Base-by-base conservation (phyloP, 2,888 invertebrate genomes). In the Sicus ferrugineus region DNA sequence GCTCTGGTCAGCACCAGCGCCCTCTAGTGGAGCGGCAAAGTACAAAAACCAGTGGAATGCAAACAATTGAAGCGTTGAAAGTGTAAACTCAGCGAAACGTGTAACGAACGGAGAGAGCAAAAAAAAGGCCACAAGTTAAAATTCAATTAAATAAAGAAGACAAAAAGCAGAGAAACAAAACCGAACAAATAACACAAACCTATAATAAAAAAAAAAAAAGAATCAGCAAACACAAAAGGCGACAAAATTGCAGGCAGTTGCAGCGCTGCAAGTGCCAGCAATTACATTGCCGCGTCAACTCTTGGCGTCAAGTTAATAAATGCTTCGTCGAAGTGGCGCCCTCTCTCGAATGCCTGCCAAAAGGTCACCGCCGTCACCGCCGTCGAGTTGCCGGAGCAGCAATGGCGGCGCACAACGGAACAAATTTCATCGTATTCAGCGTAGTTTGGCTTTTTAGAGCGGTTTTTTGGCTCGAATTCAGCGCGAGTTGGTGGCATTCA, bases 271-370 rank as follows among this genome's bases (percentile, higher is more conserved):
- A 28, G 11, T 14, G 28, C 1, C 26, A 3, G n/a, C n/a, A 50
- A 63, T 28, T 30, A 30, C 2, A 23, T 23, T 52, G 11, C 19
- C 19, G 26, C n/a, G 26, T n/a, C 14, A 19, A 42, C 26, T 28
- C 23, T n/a, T 56, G 42, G 28, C 46, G 46, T 26, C 42, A 62
- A 62, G 62, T 46, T 62, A 62, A 46, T 62, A 26, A 34, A 62
- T 46, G 38, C 46, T 42, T 42, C 31, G 42, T 19, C 5, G 42
- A 26, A 30, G 9, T 56, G 66, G 46, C 56, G 66, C 64, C 64
- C 64, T 50, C 21, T 61, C 21, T 21, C 42, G 11, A 23, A 26
- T 28, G 46, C 31, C 19, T 42, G 46, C 19, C n/a, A 21, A 63
- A 63, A 63, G 46, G 63, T 64, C 64, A 42, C n/a, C n/a, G 26